Conservation (phyloP, 2,888 invertebrate genomes). For the Melinopterus prodromus region DNA sequence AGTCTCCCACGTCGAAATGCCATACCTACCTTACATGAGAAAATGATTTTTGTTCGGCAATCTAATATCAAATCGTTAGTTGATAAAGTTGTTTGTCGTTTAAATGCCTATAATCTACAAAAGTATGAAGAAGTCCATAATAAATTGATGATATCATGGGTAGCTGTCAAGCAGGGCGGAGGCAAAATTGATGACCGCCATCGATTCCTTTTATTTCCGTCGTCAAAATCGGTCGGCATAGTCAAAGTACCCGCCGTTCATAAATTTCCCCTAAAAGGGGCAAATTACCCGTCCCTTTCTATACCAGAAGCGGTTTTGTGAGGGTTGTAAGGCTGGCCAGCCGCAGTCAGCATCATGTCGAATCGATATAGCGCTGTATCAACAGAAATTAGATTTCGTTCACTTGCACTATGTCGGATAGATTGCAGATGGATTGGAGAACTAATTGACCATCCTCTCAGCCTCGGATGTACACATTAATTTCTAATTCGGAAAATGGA, state of each 20-base stretch:
- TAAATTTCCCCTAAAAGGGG: neutral
- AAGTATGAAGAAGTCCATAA: neutral
- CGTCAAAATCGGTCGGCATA: neutral
- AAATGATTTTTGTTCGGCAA: too few species aligned
- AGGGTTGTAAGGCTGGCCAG: neutral
- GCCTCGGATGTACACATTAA: neutral
- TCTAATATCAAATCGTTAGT: too few species aligned
- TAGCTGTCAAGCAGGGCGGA: neutral
- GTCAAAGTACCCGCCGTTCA: neutral
- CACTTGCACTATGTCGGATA: neutral
- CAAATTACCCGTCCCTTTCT: neutral
- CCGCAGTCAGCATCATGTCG: neutral
- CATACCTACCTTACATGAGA: too few species aligned
- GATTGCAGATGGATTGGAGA: neutral
- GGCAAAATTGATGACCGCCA: neutral
- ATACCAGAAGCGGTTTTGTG: too few species aligned
- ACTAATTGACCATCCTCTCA: neutral
- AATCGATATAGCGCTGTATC: neutral
- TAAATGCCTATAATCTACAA: neutral
- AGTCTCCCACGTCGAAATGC: too few species aligned
- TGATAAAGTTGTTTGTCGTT: neutral
- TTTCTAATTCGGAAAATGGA: neutral
- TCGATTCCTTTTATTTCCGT: neutral
- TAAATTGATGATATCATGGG: neutral
- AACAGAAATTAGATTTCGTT: constrained; percentile 4